Evolutionary conservation across 2,113 vertebrate species (phyloP), one percentile per base, ranked within the genome.

Genomic region (Atrichornis clamosus): DNA sequence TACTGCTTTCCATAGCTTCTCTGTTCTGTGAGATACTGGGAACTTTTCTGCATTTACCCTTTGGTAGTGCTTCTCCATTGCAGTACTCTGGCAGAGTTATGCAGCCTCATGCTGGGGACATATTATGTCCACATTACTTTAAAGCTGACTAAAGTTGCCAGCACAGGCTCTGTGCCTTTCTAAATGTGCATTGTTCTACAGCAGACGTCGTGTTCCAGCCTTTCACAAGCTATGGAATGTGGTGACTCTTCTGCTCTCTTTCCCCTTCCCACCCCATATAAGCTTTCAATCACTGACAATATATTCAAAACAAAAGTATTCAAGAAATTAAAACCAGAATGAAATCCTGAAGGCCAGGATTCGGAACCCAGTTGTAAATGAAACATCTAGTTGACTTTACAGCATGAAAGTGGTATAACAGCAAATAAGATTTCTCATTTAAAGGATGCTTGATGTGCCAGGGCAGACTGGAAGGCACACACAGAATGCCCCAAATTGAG

Each of bases 321-420:
- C 18, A 14, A 90, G 72, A 96, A 96, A 93, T 95, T 77, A 95
- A 94, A 95, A 93, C 35, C 90, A 93, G 79, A 96, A 83, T 37
- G 22, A 72, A 50, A 81, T 64, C 47, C 44, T 86, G 72, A 86
- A 89, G 79, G 73, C 68, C 44, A 72, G 56, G 44, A 85, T 65
- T 85, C 82, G 87, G 55, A 87, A 89, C 4, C 2, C 8, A 3
- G 24, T 16, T 65, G n/a, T 62, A 89, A 94, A 84, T 26, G 33
- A 92, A 90, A 84, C 0, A 2, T 92, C 32, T 60, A 68, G 32
- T 46, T 89, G 68, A 23, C 32, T 88, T 90, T 56, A 44, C 15
- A 49, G 10, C 5, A 26, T 37, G 64, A 22, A 77, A 83, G 59
- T 33, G 11, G 37, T 62, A 58, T 39, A 69, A 77, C 7, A 11